phyloP scores from a whole-genome alignment of 2,888 invertebrate species.

The Deilephila porcellus region DNA sequence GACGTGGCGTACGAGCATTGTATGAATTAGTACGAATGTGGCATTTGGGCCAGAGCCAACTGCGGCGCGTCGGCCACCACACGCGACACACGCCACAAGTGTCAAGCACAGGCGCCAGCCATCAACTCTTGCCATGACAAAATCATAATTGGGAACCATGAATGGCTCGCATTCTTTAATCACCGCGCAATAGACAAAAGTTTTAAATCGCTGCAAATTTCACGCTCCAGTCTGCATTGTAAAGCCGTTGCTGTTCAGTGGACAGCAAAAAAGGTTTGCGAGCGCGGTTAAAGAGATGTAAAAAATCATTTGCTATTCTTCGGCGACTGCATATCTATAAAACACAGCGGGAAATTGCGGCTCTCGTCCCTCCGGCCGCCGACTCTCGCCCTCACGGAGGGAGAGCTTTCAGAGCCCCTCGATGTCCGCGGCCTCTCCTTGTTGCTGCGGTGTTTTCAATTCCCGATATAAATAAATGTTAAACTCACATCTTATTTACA shows the following conservation, averaged over 20 bases:
- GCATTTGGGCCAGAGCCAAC: conserved; percentile 70
- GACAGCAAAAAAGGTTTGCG: conserved; percentile 47
- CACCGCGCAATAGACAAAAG: conserved; percentile 43
- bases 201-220: conserved; percentile 38
- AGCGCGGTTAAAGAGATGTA: conserved; percentile 51
- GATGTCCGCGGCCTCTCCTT: conserved; percentile 46
- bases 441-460: conserved; percentile 48
- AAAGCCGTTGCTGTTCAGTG: conserved; percentile 35
- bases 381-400: conserved; percentile 56
- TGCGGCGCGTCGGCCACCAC: conserved; percentile 64
- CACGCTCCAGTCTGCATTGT: conserved; percentile 38
- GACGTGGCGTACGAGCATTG: conserved; percentile 30
- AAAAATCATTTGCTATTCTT: conserved; percentile 55
- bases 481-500: conserved; percentile 20
- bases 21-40: conserved; percentile 37
- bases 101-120: conserved; percentile 63
- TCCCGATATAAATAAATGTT: conserved; percentile 28
- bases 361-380: conserved; percentile 52
- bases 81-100: conserved; percentile 77
- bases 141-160: conserved; percentile 70
- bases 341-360: conserved; percentile 70
- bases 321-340: conserved; percentile 53
- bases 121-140: conserved; percentile 62
- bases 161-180: conserved; percentile 60
- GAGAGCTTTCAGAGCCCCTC: conserved; percentile 66